A percentile compares a stretch with the other conserved stretches of the same genome.
These are phyloP conservation scores for Drosophila fungiperda DNA, from an alignment of 2,888 invertebrate species.

Conservation along the genomic window DNA sequence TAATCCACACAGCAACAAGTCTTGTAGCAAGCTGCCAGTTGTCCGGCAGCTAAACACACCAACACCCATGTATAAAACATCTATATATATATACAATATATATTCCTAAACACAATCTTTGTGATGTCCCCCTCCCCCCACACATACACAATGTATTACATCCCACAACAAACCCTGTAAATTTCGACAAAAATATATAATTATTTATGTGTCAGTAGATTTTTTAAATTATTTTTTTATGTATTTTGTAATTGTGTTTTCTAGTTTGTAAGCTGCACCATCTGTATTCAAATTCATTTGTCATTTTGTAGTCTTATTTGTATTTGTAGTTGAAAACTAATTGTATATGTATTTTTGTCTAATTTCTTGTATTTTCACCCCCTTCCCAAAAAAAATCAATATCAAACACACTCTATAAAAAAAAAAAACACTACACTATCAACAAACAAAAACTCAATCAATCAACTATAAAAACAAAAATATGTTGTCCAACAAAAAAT, in stretches of 20 bases:
- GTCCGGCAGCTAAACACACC: slow-evolving; percentile 51
- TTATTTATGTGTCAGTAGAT: slow-evolving; percentile 48
- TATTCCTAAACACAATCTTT: slow-evolving; percentile 15
- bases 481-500: slow-evolving; percentile 37
- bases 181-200: slow-evolving; percentile 2
- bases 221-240: slow-evolving; percentile 40
- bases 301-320: slow-evolving; percentile 63
- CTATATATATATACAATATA: slow-evolving; percentile 31
- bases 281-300: slow-evolving; percentile 32
- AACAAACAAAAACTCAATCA: slow-evolving; percentile 61
- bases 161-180: slow-evolving; percentile 10
- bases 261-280: slow-evolving; percentile 62
- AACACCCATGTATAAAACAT: slow-evolving; percentile 32
- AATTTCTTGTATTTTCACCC: slow-evolving; percentile 84
- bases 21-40: slow-evolving; percentile 50
- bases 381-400: slow-evolving; percentile 52
- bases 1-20: slow-evolving; percentile 48
- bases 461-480: slow-evolving; percentile 47
- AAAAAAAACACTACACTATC: slow-evolving; percentile 62
- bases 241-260: slow-evolving; percentile 59
- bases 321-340: slow-evolving; percentile 83
- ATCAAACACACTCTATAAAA: slow-evolving; percentile 65
- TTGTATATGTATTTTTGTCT: slow-evolving; percentile 84
- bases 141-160: slow-evolving; percentile 16
- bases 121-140: slow-evolving; percentile 26